Base-by-base conservation (phyloP, 2,888 invertebrate genomes). In the Nomada ferruginata region DNA sequence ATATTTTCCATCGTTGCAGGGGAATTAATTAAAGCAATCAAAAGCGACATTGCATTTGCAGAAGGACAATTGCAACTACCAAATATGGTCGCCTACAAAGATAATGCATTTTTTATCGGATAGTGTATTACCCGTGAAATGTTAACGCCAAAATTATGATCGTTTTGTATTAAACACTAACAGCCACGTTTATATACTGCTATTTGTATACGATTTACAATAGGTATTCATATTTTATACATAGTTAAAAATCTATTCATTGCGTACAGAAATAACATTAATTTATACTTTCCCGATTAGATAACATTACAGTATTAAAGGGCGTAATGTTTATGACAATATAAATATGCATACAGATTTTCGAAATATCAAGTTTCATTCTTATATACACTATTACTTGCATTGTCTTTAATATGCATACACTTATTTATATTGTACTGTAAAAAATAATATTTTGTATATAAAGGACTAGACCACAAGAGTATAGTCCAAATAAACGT, bases 41-140 rank as follows among this genome's bases (percentile, higher is more conserved):
- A 96, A 80, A 94, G 95, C 76, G 99, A 99, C 90, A 98, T 98
- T 85, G 91, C 94, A 5, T 94, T 96, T 85, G 97, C 98, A 0
- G 94, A 95, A 26, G 87, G 94, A 47, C 93, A 94, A 61, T 94
- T 98, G 63, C 96, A 97, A 7, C 92, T 94, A 71, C 93, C 95
- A 15, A 94, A 95, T 65, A 94, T 95, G 88, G 87, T 91, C 65
- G 90, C 92, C 80, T 94, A 95, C 76, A 95, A 95, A 92, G 90
- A 90, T 52, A 93, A 96, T 89, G 88, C 91, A 20, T 96, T 95
- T 93, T 96, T 96, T 15, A 57, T 29, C 11, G 36, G 36, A 36
- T 78, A 63, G 71, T 23, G 29, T 13, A 63, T 9, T 55, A 13
- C 47, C 2, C 9, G 15, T 44, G 18, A 57, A 57, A 50, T 47